phyloP scores from a whole-genome alignment of 2,797 vertebrate genomes.

The Gymnocypris eckloni region DNA sequence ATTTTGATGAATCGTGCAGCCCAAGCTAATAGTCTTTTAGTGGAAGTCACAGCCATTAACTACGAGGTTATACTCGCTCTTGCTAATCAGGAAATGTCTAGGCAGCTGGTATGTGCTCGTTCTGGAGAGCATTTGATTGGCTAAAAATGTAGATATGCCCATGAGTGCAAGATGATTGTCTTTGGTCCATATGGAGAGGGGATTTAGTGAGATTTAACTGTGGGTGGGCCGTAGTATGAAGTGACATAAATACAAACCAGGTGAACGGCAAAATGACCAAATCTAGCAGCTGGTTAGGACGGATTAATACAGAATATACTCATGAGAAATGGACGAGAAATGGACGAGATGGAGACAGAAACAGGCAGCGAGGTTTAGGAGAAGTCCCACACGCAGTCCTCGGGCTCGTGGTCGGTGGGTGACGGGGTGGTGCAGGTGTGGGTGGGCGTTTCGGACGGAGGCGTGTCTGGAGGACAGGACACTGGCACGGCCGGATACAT shows the following conservation, averaged over 20 bases:
- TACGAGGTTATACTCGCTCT: not conserved
- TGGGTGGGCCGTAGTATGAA: not conserved
- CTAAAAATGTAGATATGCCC: not conserved
- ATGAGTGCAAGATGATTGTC: not conserved
- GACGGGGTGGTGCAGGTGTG: constrained; percentile 66
- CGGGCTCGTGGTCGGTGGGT: constrained; percentile 51
- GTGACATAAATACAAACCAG: not conserved
- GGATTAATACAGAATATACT: not conserved
- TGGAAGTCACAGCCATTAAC: not conserved
- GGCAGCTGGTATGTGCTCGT: not conserved
- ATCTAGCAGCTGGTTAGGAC: constrained; percentile 8
- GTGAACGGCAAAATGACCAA: not conserved
- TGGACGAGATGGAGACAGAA: not conserved
- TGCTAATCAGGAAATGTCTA: not conserved
- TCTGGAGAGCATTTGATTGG: constrained; percentile 14
- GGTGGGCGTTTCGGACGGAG: constrained; percentile 69
- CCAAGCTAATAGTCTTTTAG: not conserved
- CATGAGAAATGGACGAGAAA: not conserved
- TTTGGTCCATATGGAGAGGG: not conserved
- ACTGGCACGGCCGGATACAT: constrained; percentile 87
- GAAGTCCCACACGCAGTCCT: constrained; percentile 78
- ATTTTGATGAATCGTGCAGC: constrained; percentile 11
- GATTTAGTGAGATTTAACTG: not conserved
- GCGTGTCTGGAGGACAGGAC: constrained; percentile 73
- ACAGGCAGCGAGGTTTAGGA: constrained; percentile 64